These are phyloP conservation scores for Oligia latruncula DNA, from an alignment of 2,888 invertebrate species.

Conservation along the genomic window DNA sequence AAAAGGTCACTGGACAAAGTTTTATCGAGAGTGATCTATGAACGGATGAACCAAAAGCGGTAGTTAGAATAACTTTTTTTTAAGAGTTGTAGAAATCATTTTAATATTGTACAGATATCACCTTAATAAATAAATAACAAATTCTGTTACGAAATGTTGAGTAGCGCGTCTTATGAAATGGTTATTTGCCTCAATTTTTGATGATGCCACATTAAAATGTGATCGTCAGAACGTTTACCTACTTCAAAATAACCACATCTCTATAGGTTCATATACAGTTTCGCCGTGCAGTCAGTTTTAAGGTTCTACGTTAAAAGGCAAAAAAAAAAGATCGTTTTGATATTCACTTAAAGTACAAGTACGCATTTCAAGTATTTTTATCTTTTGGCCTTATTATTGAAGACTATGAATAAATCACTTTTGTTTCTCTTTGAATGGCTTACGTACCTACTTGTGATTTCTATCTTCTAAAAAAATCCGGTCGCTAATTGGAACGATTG, in stretches of 20 bases:
- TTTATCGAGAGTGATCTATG: neutral
- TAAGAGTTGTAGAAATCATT: neutral
- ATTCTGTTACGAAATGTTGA: neutral
- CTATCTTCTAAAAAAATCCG: conserved; percentile 3
- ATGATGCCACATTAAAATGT: neutral
- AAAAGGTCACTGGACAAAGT: neutral
- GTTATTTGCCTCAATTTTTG: neutral
- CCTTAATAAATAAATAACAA: neutral
- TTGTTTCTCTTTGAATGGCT: conserved; percentile 20
- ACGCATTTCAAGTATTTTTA: conserved; percentile 22
- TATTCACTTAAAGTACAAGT: conserved; percentile 37
- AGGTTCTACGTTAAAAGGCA: neutral
- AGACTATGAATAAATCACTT: conserved; percentile 8
- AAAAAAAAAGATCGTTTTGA: conserved; percentile 13
- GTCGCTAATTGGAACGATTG: conserved; percentile 8
- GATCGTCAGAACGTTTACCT: neutral
- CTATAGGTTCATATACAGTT: neutral
- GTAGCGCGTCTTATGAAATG: neutral
- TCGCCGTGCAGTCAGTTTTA: neutral
- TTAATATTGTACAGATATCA: neutral
- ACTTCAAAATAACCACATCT: neutral
- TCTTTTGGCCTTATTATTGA: conserved; percentile 24
- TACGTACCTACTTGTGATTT: conserved; percentile 12
- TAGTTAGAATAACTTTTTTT: neutral
- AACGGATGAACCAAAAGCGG: neutral